phyloP scores from a whole-genome alignment of 1,140 invertebrate species.

The Luehdorfia chinensis region DNA sequence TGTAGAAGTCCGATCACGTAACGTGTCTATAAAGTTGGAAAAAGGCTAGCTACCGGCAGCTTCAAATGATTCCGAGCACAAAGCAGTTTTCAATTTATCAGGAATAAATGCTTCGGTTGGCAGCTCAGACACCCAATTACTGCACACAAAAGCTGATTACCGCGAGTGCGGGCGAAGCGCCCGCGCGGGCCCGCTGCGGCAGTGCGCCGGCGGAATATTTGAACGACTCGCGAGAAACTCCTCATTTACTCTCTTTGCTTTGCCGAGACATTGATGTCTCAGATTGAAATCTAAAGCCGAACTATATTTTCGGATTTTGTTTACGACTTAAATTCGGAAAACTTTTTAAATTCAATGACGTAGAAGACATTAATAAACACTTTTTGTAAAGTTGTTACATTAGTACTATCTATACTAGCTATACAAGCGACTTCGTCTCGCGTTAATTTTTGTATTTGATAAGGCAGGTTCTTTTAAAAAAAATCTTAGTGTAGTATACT shows the following conservation, averaged over 20 bases:
- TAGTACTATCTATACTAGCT: too few relatives aligned
- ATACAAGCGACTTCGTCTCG: too few relatives aligned
- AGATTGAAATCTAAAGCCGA: constrained; percentile 44
- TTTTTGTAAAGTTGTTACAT: too few relatives aligned
- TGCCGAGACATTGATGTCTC: constrained; percentile 26
- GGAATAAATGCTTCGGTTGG: constrained; percentile 73
- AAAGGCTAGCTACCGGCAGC: constrained; percentile 43
- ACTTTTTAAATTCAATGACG: too few relatives aligned
- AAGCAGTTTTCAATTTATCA: constrained; percentile 74
- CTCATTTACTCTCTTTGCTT: constrained; percentile 55
- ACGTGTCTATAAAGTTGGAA: constrained; percentile 30
- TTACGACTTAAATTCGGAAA: too few relatives aligned
- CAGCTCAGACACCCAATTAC: constrained; percentile 76
- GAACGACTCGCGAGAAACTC: constrained; percentile 56
- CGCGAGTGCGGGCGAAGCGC: constrained; percentile 52
- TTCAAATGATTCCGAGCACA: constrained; percentile 62
- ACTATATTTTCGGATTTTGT: constrained; percentile 1
- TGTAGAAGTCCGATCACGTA: constrained; percentile 13
- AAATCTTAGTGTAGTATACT: too few relatives aligned
- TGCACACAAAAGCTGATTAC: constrained; percentile 74
- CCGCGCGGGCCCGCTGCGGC: constrained; percentile 36
- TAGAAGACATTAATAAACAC: too few relatives aligned
- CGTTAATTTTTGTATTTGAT: too few relatives aligned
- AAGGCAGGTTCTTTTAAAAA: too few relatives aligned
- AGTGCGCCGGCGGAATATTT: constrained; percentile 49